Base-by-base conservation (phyloP, 2,113 vertebrate species). In the Microtus montanus region DNA sequence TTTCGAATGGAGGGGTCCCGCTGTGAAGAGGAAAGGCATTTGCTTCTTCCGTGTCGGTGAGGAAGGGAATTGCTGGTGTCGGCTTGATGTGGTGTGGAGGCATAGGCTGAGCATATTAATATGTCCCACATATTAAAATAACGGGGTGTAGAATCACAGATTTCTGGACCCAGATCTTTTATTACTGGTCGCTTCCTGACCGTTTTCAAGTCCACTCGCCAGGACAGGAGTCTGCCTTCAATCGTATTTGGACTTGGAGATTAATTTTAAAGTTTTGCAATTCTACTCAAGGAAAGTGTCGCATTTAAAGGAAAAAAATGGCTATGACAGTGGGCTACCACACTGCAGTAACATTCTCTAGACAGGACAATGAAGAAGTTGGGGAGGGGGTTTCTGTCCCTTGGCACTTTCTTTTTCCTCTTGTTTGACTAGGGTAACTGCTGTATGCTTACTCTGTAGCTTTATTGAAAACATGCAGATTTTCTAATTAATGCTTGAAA, bases 401-500 rank as follows among this genome's bases (percentile, higher is more conserved):
- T 54, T 26, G 14, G 44, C 35, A 1, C 64, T 93, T 82, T 64
- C 47, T 35, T 54, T 49, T 28, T 44, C 44, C 15, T 52, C 88
- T 54, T 38, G 49, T 64, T 90, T 84, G 75, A 80, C n/a, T 90
- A 85, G 17, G 33, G 78, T 86, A 41, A 73, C 90, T 89, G 1
- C 4, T 78, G 87, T 52, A 41, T 13, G 8, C 52, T 58, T 28
- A 44, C 91, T 91, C 86, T 92, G 68, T 92, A 89, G 91, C 87
- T n/a, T 92, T 74, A 35, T 70, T 73, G 82, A 74, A 92, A 97
- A 97, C 91, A 83, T 0, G 1, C 87, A 0, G 30, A 95, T 92
- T 97, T 98, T 95, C 92, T 94, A 94, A 90, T 96, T 97, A 96
- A 93, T 85, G 63, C 58, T 96, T 93, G 84, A 95, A 92, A 89